Percentiles rank a stretch among this genome's conserved stretches.
Evolutionary conservation across 1,140 invertebrate genomes (phyloP).

Genomic region (Neotoxoptera formosana): DNA sequence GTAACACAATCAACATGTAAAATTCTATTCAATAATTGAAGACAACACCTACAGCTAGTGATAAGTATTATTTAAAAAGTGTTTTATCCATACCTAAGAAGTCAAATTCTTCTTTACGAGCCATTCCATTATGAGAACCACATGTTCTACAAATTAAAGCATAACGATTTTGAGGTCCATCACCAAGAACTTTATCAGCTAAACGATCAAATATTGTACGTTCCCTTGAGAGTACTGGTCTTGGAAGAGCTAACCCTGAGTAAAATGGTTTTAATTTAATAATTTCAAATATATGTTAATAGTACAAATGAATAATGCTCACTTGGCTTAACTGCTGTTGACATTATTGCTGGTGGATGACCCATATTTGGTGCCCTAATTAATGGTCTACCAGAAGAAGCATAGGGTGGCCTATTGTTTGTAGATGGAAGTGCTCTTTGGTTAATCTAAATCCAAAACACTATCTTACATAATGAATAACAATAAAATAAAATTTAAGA

Average conservation of each 20-base stretch:
- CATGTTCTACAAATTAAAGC: conserved; percentile 94
- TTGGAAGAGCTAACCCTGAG: conserved; percentile 61
- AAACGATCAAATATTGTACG: conserved; percentile 82
- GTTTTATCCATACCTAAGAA: conserved; percentile 73
- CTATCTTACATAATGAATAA: background rate
- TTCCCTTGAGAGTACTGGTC: conserved; percentile 70
- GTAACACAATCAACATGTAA: background rate
- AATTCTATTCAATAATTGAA: background rate
- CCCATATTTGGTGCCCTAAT: background rate
- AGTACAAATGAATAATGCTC: background rate
- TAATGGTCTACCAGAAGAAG: background rate
- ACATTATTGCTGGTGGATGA: conserved; percentile 4
- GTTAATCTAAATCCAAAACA: conserved; percentile 40
- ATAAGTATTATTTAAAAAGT: background rate
- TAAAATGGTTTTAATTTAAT: background rate
- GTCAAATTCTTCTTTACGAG: conserved; percentile 94
- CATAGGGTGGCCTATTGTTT: conserved; percentile 4
- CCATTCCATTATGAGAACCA: conserved; percentile 95
- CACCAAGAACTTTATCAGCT: conserved; percentile 93
- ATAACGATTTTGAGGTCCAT: conserved; percentile 93
- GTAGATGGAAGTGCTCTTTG: conserved; percentile 27
- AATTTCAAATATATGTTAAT: background rate
- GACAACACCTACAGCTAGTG: too few species aligned
- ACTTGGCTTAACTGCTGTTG: conserved; percentile 38
- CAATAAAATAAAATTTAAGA: conserved; percentile 14